These are phyloP conservation scores for Hippotragus niger DNA, from an alignment of 2,113 vertebrate genomes.

Conservation along the genomic window DNA sequence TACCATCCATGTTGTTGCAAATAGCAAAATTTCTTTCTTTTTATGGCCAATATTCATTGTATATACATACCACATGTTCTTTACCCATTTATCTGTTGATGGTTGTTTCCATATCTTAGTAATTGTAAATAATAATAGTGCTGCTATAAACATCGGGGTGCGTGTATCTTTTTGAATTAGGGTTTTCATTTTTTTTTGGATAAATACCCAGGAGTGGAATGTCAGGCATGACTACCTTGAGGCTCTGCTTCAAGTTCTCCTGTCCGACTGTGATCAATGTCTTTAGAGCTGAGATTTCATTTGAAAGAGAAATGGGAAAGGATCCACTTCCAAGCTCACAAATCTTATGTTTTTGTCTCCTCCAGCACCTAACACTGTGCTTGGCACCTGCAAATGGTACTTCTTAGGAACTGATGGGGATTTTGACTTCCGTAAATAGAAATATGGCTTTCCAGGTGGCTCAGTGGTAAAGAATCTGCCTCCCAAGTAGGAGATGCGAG, in stretches of 20 bases:
- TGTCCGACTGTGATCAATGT: background rate
- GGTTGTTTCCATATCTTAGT: background rate
- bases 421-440: background rate
- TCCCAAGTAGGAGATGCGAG: background rate
- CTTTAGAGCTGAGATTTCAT: background rate
- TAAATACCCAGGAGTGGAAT: background rate
- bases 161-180: background rate
- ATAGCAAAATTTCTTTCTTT: background rate
- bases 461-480: background rate
- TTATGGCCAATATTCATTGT: background rate
- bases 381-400: background rate
- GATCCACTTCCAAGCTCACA: background rate
- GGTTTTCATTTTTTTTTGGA: background rate
- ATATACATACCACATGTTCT: background rate
- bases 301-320: background rate
- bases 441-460: background rate
- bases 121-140: background rate
- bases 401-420: background rate
- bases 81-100: background rate
- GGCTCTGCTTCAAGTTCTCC: background rate
- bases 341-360: background rate
- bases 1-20: background rate
- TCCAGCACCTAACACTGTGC: background rate
- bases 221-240: background rate
- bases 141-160: background rate